Evolutionary conservation across 2,888 invertebrate genomes (phyloP), one percentile per base, ranked within the genome.

Genomic region (Nephrotoma guestfalica): DNA sequence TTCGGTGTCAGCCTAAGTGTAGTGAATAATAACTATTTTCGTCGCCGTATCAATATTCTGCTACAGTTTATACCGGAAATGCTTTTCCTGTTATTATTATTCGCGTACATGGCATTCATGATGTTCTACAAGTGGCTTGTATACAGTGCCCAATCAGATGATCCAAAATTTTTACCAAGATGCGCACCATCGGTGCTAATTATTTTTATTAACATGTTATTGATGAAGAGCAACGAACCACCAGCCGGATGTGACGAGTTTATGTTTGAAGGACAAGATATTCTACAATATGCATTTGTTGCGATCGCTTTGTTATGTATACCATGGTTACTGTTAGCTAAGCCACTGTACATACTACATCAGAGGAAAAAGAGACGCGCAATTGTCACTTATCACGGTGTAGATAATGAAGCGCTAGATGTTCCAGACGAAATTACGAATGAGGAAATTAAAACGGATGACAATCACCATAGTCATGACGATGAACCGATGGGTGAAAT

Each of bases 271-370:
- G 93, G 94, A 0, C 96, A 99, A 93, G 92, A 93, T 43, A 90
- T 89, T 0, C 88, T 98, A 9, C 98, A 99, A 91, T 93, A 93
- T 51, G 92, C 95, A 42, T 94, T 99, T 87, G 95, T 99, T 4
- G 89, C 97, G 0, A 89, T 96, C 5, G 97, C 96, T 0, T 89
- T 99, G 0, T 90, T 96, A 71, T 98, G 98, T 90, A 94, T 99
- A 87, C 99, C 99, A 0, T 96, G 97, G 93, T 97, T 99, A 97
- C 91, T 99, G 89, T 91, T 98, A 0, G 96, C 96, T 83, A 99
- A 99, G 90, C 99, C 99, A 0, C 90, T 98, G 84, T 93, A 96
- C 89, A 93, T 98, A 87, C 93, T 95, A 90, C 45, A 88, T 0
- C 91, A 91, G 83, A 90, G 93, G 89, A 94, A 93, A 89, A 92